Percentiles rank a stretch among this genome's conserved stretches.
Evolutionary conservation across 2,113 vertebrate genomes (phyloP).

Genomic region (Caloenas nicobarica): DNA sequence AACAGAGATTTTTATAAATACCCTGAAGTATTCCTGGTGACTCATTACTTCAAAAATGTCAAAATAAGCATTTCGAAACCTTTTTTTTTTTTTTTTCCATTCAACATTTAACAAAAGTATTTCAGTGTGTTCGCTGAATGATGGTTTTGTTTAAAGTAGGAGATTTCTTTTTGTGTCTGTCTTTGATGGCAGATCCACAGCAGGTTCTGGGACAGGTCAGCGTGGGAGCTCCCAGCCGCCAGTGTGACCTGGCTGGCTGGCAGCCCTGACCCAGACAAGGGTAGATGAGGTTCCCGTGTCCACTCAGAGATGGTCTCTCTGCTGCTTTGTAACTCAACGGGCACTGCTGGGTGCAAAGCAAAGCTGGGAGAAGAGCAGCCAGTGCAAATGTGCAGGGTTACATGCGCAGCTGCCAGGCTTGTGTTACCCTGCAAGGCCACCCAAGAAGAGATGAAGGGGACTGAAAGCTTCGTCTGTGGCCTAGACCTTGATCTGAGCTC

Average conservation of each 20-base stretch:
- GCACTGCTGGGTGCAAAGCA: not conserved
- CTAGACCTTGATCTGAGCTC: not conserved
- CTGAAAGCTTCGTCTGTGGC: not conserved
- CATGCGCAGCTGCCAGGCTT: not conserved
- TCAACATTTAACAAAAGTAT: not conserved
- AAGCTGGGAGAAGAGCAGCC: not conserved
- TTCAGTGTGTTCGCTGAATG: not conserved
- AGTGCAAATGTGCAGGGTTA: not conserved
- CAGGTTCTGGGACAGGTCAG: not conserved
- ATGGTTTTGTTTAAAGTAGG: not conserved
- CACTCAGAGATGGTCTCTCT: not conserved
- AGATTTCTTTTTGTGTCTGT: not conserved
- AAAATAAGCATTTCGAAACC: slow-evolving; percentile 1
- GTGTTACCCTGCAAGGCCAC: not conserved
- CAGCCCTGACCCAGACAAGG: not conserved
- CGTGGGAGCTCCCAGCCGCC: not conserved
- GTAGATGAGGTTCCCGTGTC: not conserved
- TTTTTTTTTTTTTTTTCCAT: not conserved
- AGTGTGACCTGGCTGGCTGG: accelerated
- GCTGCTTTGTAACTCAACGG: not conserved
- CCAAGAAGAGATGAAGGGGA: not conserved
- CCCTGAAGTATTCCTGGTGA: not conserved
- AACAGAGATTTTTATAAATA: slow-evolving; percentile 9
- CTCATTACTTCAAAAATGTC: slow-evolving; percentile 1
- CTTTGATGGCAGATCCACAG: not conserved